phyloP scores from a whole-genome alignment of 2,113 vertebrate species.

The Brachirus orientalis region DNA sequence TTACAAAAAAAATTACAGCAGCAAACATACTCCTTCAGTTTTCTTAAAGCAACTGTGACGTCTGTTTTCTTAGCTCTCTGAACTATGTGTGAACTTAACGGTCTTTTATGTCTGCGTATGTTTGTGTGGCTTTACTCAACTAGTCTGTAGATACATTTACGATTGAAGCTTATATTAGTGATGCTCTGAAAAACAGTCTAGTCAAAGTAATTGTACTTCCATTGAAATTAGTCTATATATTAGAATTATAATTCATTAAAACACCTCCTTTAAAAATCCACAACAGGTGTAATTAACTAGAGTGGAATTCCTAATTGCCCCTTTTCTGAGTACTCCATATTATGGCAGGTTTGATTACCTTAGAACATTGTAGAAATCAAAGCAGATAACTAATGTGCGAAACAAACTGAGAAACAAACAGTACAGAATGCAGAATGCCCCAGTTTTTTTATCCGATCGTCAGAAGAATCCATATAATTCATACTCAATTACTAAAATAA shows the following conservation, averaged over 20 bases:
- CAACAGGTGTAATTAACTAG: too few relatives aligned
- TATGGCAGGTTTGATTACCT: not conserved
- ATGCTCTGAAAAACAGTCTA: too few relatives aligned
- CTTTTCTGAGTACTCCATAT: not conserved
- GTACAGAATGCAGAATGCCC: too few relatives aligned
- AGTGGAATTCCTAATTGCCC: too few relatives aligned
- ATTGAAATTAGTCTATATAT: too few relatives aligned
- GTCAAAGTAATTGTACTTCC: too few relatives aligned
- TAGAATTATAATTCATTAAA: too few relatives aligned
- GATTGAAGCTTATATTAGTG: not conserved
- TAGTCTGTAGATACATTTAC: not conserved
- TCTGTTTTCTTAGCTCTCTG: not conserved
- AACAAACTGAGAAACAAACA: too few relatives aligned
- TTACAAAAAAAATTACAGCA: slow-evolving; percentile 39
- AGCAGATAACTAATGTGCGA: not conserved
- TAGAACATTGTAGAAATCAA: not conserved
- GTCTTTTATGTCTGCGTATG: slow-evolving; percentile 1
- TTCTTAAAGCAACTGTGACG: slow-evolving; percentile 13
- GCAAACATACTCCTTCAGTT: slow-evolving; percentile 31
- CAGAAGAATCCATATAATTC: too few relatives aligned
- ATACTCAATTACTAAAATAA: too few relatives aligned
- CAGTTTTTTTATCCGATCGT: too few relatives aligned
- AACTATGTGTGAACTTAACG: slow-evolving; percentile 3
- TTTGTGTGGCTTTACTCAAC: not conserved
- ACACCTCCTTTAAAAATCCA: too few relatives aligned